These are phyloP conservation scores for Abrostola triplasia DNA, from an alignment of 2,888 invertebrate species.

Conservation along the genomic window DNA sequence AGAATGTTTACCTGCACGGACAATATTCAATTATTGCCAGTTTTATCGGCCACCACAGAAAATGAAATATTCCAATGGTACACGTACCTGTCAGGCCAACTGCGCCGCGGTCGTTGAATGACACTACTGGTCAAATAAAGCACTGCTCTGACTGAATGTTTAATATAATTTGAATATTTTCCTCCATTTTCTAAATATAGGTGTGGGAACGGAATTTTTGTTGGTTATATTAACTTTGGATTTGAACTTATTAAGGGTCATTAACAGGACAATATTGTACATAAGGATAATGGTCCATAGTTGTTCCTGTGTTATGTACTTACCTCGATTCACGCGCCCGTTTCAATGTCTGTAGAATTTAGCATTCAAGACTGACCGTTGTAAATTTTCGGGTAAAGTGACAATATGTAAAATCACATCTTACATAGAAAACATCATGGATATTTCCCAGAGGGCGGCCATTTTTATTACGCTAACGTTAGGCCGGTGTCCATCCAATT, in stretches of 20 bases:
- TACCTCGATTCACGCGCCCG: background rate
- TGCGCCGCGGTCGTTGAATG: slow-evolving; percentile 46
- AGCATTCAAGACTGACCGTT: background rate
- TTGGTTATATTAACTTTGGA: background rate
- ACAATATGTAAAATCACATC: slow-evolving; percentile 52
- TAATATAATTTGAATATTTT: slow-evolving; percentile 25
- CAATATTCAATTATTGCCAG: slow-evolving; percentile 59
- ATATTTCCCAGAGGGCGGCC: slow-evolving; percentile 71
- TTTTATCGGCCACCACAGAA: slow-evolving; percentile 55
- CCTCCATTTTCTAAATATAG: slow-evolving; percentile 11
- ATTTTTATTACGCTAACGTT: slow-evolving; percentile 68
- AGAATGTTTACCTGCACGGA: slow-evolving; percentile 44
- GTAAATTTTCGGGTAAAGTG: slow-evolving; percentile 19
- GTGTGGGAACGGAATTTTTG: background rate
- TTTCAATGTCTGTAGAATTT: background rate
- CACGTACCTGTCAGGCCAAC: slow-evolving; percentile 33
- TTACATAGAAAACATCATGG: slow-evolving; percentile 63
- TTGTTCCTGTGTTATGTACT: no score
- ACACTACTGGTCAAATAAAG: slow-evolving; percentile 46
- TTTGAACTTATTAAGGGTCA: background rate
- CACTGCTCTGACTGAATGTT: slow-evolving; percentile 7
- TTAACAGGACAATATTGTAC: slow-evolving; percentile 21
- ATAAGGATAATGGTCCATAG: background rate
- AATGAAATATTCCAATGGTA: slow-evolving; percentile 39
- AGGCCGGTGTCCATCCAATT: slow-evolving; percentile 63